Evolutionary conservation across 2,888 invertebrate genomes (phyloP), one percentile per base, ranked within the genome.

Genomic region (Diabrotica balteata): DNA sequence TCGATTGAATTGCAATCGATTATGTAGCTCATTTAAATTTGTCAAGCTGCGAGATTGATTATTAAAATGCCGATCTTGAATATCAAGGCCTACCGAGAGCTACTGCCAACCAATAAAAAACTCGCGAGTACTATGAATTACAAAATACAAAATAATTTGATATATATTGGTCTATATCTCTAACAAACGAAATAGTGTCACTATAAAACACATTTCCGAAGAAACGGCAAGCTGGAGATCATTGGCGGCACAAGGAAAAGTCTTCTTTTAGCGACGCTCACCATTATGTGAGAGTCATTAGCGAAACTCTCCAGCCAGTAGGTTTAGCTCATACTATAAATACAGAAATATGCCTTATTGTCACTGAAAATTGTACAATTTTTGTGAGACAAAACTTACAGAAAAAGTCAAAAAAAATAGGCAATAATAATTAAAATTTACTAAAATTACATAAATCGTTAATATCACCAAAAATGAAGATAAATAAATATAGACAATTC

Each of bases 181-280:
- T n/a, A 57, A 59, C 53, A 46, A 61, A 67, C 55, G 45, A 66
- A n/a, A n/a, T n/a, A n/a, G 46, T 50, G 32, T 42, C 8, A 10
- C 7, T 17, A 63, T 55, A 60, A 63, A 63, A 59, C 55, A 50
- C 47, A 43, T 67, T 67, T 67, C 63, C 63, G 60, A 50, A 64
- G 67, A 67, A 67, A 63, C 45, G 63, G 60, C 72, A 72, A 67
- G 43, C 8, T 32, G n/a, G 53, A 17, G 7, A 7, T n/a, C 55
- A 55, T 44, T 44, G n/a, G 55, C 55, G 55, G 32, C 32, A 42
- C 53, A 9, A 7, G 7, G 5, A 49, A 11, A 32, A 32, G 32
- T 32, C 32, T 32, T 32, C 32, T 32, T 32, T 32, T 32, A 32
- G 32, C 32, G 32, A 32, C 32, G 32, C 32, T 32, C 5, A 32